A percentile compares a stretch with the other conserved stretches of the same genome.
Conservation (phyloP, 2,113 vertebrate species). For the Phoxinus phoxinus region DNA sequence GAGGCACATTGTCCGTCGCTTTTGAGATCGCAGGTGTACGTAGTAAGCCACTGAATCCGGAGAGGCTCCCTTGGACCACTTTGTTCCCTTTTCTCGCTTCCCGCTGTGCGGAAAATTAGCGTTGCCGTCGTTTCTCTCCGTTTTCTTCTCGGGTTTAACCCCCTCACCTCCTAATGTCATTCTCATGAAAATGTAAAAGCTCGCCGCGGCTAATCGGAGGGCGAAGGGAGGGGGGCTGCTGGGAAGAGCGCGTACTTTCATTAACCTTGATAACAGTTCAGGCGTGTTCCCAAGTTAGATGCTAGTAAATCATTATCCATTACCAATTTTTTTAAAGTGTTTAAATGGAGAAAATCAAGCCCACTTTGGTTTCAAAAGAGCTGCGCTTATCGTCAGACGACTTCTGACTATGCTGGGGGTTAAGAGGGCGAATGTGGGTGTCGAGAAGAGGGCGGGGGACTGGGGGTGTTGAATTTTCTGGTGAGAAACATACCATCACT, state of each 20-base stretch:
- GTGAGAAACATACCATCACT: constrained; percentile 72
- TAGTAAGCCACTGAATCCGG: constrained; percentile 76
- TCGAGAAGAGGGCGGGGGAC: constrained; percentile 7
- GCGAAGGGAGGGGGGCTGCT: constrained; percentile 68
- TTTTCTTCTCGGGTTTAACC: constrained; percentile 75
- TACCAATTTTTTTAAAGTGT: not conserved
- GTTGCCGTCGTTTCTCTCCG: constrained; percentile 63
- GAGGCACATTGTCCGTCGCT: constrained; percentile 77
- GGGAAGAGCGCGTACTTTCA: constrained; percentile 38
- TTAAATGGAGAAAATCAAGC: not conserved
- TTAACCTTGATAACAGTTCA: constrained; percentile 6
- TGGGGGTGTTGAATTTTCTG: constrained; percentile 76
- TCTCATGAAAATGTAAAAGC: constrained; percentile 80
- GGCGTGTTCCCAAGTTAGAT: constrained; percentile 6
- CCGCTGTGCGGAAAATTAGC: constrained; percentile 71
- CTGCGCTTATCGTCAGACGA: not conserved
- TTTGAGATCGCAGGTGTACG: constrained; percentile 84
- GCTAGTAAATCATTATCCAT: not conserved
- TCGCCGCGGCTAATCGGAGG: constrained; percentile 79
- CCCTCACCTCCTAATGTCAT: constrained; percentile 77
- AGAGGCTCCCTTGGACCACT: constrained; percentile 76
- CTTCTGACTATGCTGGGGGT: constrained; percentile 19
- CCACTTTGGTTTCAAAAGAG: not conserved
- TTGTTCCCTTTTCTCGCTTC: constrained; percentile 75
- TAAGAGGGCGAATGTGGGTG: constrained; percentile 35